These are phyloP conservation scores for Cephus pygmeus DNA, from an alignment of 2,888 invertebrate genomes.

Conservation along the genomic window DNA sequence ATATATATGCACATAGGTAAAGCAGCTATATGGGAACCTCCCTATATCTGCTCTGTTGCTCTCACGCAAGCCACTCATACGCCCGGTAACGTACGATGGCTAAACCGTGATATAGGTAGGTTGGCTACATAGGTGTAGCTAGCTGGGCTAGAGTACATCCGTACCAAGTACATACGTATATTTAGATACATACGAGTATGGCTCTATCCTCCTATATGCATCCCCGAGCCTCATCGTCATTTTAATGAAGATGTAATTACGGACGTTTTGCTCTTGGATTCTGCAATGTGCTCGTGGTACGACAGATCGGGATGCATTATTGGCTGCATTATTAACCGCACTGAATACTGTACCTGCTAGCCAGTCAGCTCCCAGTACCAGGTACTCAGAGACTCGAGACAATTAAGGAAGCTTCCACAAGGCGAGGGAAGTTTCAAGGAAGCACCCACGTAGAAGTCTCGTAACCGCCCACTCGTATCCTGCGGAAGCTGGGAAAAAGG, in stretches of 20 bases:
- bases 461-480: neutral
- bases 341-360: constrained; percentile 17
- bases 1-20: neutral
- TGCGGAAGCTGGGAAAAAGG: neutral
- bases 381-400: neutral
- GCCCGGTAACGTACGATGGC: constrained; percentile 46
- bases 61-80: constrained; percentile 22
- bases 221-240: constrained; percentile 49
- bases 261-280: constrained; percentile 55
- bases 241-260: constrained; percentile 66
- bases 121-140: neutral
- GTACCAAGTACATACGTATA: constrained; percentile 1
- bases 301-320: constrained; percentile 53
- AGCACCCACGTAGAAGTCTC: no score
- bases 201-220: constrained; percentile 20
- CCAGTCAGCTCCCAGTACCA: neutral
- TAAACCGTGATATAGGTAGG: constrained; percentile 53
- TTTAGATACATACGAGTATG: constrained; percentile 16
- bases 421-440: neutral
- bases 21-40: neutral
- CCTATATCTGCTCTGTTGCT: constrained; percentile 23
- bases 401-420: neutral
- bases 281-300: constrained; percentile 46
- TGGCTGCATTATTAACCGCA: constrained; percentile 57
- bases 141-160: neutral